Evolutionary conservation across 2,113 vertebrate genomes (phyloP), one percentile per base, ranked within the genome.

Genomic region (Rhynchomys soricoides): DNA sequence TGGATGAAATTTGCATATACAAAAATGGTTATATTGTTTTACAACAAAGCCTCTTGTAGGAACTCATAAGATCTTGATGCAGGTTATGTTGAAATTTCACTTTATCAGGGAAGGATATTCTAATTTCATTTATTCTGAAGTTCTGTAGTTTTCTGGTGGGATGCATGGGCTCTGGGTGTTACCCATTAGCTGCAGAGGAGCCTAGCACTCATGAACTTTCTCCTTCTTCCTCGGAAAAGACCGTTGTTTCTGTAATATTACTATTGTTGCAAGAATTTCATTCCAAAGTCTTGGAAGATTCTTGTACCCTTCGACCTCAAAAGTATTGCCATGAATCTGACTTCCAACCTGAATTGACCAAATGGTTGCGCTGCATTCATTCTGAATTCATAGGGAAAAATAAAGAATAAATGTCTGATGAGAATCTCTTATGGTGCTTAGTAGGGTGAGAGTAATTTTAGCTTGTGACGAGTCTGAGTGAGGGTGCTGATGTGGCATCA

Each of bases 251-350:
- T 24, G 62, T 94, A 85, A 57, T 82, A 52, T 92, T 75, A 7
- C 43, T 50, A 92, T 26, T 83, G 26, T 90, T 86, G 34, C 1
- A 90, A 95, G 64, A 88, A 86, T 71, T 12, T 50, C 74, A 57
- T 88, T 92, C 74, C 19, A 92, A 85, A 95, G 64, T 94, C 79
- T 40, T 64, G 50, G 86, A 86, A 70, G 7, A 17, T 87, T 86
- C 71, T 75, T 92, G 55, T 1, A 71, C 22, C 87, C 88, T 24
- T 79, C 48, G 5, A 52, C 8, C 64, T 94, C 71, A 94, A 74
- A 95, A 95, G 50, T 70, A 55, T 93, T 77, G 62, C 64, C 48
- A 40, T 90, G 87, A 57, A 55, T 59, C 45, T 91, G 31, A 77
- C 79, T 96, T 40, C 11, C 66, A 66, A 13, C 34, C 26, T 22